Evolutionary conservation across 2,888 invertebrate species (phyloP).

Genomic region (Terebella lapidaria): DNA sequence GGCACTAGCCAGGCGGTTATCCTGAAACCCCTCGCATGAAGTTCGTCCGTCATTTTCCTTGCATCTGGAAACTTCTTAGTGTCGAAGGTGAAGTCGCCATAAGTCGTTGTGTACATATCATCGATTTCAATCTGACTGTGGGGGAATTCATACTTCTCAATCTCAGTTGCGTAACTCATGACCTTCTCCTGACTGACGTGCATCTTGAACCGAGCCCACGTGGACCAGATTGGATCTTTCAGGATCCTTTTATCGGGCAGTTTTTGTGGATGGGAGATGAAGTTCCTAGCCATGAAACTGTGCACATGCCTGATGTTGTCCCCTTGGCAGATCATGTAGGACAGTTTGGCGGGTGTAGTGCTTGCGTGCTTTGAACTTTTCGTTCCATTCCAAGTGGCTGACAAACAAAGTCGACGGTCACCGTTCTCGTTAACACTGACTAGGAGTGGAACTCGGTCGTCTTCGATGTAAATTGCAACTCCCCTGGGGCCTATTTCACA

Average conservation of each 20-base stretch:
- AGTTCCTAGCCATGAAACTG: slow-evolving; percentile 57
- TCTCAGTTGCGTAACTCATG: slow-evolving; percentile 23
- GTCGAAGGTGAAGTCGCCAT: slow-evolving; percentile 77
- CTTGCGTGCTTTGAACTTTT: background rate
- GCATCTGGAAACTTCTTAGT: slow-evolving; percentile 67
- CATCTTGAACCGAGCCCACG: slow-evolving; percentile 72
- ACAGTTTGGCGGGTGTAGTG: slow-evolving; percentile 16
- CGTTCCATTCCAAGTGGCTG: background rate
- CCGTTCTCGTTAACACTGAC: slow-evolving; percentile 67
- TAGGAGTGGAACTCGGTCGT: slow-evolving; percentile 67
- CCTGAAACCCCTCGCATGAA: slow-evolving; percentile 64
- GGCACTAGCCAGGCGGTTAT: slow-evolving; percentile 67
- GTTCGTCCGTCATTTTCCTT: slow-evolving; percentile 59
- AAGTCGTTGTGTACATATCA: slow-evolving; percentile 77
- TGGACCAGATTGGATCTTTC: slow-evolving; percentile 79
- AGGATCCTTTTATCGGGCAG: slow-evolving; percentile 69
- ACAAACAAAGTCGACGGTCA: slow-evolving; percentile 54
- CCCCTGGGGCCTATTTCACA: too few relatives aligned
- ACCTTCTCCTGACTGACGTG: slow-evolving; percentile 61
- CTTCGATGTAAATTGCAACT: slow-evolving; percentile 64
- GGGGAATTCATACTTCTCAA: slow-evolving; percentile 30
- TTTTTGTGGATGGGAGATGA: slow-evolving; percentile 63
- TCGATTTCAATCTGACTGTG: slow-evolving; percentile 64
- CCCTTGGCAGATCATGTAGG: slow-evolving; percentile 63
- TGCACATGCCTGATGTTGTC: slow-evolving; percentile 64